phyloP scores from a whole-genome alignment of 2,888 invertebrate species.

The Acleris holmiana region DNA sequence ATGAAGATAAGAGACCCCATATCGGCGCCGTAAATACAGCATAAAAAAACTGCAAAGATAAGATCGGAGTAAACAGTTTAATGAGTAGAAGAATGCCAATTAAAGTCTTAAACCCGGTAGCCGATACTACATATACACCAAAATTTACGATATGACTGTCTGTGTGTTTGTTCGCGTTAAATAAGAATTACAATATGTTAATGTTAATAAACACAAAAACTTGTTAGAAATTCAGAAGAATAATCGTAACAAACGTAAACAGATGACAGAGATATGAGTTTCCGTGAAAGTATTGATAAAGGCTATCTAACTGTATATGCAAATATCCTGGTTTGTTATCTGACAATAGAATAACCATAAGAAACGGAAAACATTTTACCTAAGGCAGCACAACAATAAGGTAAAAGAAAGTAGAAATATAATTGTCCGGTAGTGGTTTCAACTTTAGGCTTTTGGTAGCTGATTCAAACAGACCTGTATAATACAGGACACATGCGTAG shows the following conservation, averaged over 20 bases:
- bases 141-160: neutral
- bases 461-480: no score
- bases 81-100: conserved; percentile 24
- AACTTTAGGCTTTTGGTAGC: no score
- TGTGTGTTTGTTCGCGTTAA: no score
- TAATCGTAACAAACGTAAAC: conserved; percentile 17
- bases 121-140: conserved; percentile 1
- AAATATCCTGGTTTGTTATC: conserved; percentile 10
- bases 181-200: neutral
- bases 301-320: conserved; percentile 21
- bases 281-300: conserved; percentile 35
- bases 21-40: conserved; percentile 23
- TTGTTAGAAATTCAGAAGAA: conserved; percentile 13
- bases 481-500: neutral
- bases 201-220: neutral
- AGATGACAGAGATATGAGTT: conserved; percentile 26
- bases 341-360: conserved; percentile 5
- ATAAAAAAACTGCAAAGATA: conserved; percentile 28
- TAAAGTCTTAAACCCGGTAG: conserved; percentile 18
- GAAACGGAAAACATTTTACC: neutral
- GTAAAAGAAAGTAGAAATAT: no score
- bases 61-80: conserved; percentile 25
- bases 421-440: no score
- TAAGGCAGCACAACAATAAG: no score
- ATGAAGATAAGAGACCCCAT: conserved; percentile 26